These are phyloP conservation scores for Leptodactylus fallax DNA, from an alignment of 2,797 vertebrate species.

Conservation along the genomic window DNA sequence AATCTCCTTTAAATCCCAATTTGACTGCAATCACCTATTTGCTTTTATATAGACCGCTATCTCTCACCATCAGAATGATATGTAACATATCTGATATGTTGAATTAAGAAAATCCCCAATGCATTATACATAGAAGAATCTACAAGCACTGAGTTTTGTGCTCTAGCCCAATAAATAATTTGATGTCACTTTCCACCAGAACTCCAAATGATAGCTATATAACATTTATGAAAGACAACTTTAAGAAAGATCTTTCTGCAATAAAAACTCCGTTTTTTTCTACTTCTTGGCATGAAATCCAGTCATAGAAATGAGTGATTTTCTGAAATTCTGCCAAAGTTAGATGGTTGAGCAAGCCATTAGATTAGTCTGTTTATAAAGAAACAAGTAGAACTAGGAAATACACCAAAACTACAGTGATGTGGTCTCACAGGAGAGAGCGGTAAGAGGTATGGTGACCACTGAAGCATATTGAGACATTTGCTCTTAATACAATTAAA, in stretches of 20 bases:
- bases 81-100: conserved; percentile 38
- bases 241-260: conserved; percentile 75
- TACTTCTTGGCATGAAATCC: conserved; percentile 71
- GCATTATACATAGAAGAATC: conserved; percentile 65
- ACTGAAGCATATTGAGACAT: neutral
- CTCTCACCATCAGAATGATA: conserved; percentile 24
- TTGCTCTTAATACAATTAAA: neutral
- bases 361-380: conserved; percentile 84
- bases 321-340: conserved; percentile 82
- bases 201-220: conserved; percentile 72
- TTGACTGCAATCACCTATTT: neutral
- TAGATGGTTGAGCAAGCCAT: conserved; percentile 80
- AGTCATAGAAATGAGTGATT: conserved; percentile 80
- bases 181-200: conserved; percentile 68
- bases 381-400: conserved; percentile 82
- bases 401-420: conserved; percentile 73
- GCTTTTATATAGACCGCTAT: conserved; percentile 16
- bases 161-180: conserved; percentile 69
- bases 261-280: conserved; percentile 69
- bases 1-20: neutral
- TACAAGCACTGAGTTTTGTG: conserved; percentile 61
- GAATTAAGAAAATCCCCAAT: conserved; percentile 60
- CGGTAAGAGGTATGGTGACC: neutral
- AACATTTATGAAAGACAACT: conserved; percentile 76
- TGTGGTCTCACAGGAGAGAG: neutral